Percentiles rank a stretch among this genome's conserved stretches.
phyloP scores from a whole-genome alignment of 1,140 invertebrate genomes.

The Bathynomus jamesi region DNA sequence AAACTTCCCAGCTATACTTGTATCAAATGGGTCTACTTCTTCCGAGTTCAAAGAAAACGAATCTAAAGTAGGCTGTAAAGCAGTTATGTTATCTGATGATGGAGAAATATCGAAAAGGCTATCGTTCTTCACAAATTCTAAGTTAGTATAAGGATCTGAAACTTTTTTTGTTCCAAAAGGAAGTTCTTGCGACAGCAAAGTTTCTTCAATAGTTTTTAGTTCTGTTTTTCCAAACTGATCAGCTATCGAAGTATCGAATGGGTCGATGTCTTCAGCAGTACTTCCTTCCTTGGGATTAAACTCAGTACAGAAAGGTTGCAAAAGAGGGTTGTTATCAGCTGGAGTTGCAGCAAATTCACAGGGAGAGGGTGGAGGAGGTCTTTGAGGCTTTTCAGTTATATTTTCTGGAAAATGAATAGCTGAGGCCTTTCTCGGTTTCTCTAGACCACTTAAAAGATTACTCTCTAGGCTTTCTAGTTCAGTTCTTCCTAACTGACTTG shows the following conservation, averaged over 20 bases:
- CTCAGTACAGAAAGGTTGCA: conserved; percentile 31
- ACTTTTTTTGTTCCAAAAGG: neutral
- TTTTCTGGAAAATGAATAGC: neutral
- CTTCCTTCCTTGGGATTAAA: conserved; percentile 11
- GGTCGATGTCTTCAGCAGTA: conserved; percentile 54
- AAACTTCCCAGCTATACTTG: conserved; percentile 38
- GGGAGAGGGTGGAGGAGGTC: conserved; percentile 23
- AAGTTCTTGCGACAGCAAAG: conserved; percentile 61
- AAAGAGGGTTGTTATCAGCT: conserved; percentile 30
- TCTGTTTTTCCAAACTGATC: conserved; percentile 61
- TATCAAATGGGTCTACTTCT: conserved; percentile 42
- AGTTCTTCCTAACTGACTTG: conserved; percentile 33
- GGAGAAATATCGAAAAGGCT: neutral
- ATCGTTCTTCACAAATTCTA: neutral
- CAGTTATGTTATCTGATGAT: neutral
- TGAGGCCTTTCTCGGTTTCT: neutral
- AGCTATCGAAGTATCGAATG: conserved; percentile 74
- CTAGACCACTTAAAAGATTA: conserved; percentile 17
- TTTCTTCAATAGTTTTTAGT: conserved; percentile 66
- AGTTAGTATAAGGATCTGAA: neutral
- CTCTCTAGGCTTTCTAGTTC: conserved; percentile 34
- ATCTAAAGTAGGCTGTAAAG: neutral
- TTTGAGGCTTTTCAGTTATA: neutral
- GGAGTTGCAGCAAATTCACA: conserved; percentile 27
- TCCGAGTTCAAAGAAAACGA: conserved; percentile 19